Evolutionary conservation across 2,888 invertebrate species (phyloP).

Genomic region (Alentia gelatinosa): DNA sequence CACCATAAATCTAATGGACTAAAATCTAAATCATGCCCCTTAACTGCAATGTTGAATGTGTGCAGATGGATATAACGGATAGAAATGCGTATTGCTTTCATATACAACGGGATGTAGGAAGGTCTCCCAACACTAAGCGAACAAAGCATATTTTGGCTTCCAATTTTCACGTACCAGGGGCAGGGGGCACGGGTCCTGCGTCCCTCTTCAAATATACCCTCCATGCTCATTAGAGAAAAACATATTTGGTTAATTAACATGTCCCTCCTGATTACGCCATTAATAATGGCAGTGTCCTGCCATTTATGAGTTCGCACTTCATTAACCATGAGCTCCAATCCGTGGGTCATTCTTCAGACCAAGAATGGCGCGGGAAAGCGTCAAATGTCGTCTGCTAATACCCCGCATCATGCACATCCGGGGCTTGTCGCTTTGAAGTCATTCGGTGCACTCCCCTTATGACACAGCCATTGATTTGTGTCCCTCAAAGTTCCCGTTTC

Average conservation of each 20-base stretch:
- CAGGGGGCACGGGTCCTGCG: too few species aligned
- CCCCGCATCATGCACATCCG: not conserved
- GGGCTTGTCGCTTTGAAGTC: not conserved
- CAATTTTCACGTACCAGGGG: too few species aligned
- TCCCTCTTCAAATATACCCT: too few species aligned
- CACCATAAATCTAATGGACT: too few species aligned
- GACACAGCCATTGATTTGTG: not conserved
- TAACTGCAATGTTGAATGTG: too few species aligned
- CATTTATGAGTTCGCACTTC: not conserved
- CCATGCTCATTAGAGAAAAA: too few species aligned
- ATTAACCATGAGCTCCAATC: not conserved
- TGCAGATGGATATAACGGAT: too few species aligned
- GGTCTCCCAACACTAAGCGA: too few species aligned
- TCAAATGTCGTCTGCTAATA: not conserved
- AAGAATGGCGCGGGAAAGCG: not conserved
- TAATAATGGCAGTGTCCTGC: not conserved
- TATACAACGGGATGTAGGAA: too few species aligned
- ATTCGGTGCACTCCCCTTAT: not conserved
- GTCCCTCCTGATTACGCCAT: not conserved
- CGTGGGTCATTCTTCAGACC: not conserved
- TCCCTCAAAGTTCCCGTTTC: not conserved
- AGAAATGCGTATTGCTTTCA: too few species aligned
- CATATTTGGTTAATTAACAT: not conserved
- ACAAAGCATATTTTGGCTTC: too few species aligned
- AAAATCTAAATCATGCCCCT: too few species aligned